phyloP scores from a whole-genome alignment of 2,888 invertebrate species.

The Morinoia aosen region DNA sequence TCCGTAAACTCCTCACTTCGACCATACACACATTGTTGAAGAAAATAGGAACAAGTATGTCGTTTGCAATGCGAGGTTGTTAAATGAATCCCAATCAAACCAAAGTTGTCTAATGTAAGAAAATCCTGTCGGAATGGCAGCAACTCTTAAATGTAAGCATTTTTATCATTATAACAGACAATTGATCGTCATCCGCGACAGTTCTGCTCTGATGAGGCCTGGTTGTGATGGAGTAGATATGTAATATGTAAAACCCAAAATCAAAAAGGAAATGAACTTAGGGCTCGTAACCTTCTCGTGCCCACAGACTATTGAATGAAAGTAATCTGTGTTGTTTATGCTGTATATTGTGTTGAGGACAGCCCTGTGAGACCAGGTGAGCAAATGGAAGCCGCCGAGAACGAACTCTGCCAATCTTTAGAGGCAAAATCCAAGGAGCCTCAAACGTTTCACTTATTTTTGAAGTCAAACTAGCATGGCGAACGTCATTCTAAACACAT shows the following conservation, averaged over 20 bases:
- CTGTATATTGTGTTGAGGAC: neutral
- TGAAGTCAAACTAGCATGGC: constrained; percentile 28
- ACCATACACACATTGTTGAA: too few species aligned
- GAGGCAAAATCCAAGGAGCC: neutral
- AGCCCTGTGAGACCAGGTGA: neutral
- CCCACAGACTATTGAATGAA: neutral
- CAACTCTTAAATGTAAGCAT: too few species aligned
- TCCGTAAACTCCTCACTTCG: too few species aligned
- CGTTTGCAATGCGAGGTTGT: too few species aligned
- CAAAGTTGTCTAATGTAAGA: too few species aligned
- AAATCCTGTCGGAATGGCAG: too few species aligned
- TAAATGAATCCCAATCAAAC: too few species aligned
- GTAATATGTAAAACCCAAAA: neutral
- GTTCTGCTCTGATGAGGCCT: neutral
- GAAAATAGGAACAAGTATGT: too few species aligned
- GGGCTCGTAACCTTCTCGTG: neutral
- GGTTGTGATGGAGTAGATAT: neutral
- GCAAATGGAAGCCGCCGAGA: neutral
- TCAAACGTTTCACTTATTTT: constrained; percentile 6
- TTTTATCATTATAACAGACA: too few species aligned
- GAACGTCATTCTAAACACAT: neutral
- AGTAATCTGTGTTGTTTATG: neutral
- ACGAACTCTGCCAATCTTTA: neutral
- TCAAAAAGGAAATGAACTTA: neutral
- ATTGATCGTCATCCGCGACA: neutral